Evolutionary conservation across 2,113 vertebrate genomes (phyloP).

Genomic region (Epinephelus cyanopodus): DNA sequence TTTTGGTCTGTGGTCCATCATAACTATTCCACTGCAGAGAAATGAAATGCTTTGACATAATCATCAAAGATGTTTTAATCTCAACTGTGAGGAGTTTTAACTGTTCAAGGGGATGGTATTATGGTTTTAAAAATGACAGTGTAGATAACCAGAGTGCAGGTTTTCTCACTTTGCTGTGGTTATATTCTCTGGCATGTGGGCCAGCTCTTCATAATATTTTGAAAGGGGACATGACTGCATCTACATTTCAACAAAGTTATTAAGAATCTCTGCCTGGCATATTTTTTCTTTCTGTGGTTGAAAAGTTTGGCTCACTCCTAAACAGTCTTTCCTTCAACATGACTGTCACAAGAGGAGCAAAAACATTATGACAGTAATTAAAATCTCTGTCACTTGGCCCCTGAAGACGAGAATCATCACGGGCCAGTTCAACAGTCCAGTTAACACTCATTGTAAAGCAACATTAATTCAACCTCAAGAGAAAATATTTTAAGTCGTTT

Average conservation of each 20-base stretch:
- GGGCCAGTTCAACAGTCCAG: conserved; percentile 68
- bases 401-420: conserved; percentile 59
- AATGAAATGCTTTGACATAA: conserved; percentile 27
- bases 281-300: not conserved
- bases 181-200: conserved; percentile 22
- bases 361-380: conserved; percentile 60
- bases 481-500: conserved; percentile 69
- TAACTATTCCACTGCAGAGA: conserved; percentile 19
- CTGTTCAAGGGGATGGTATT: not conserved
- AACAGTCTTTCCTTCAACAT: conserved; percentile 3
- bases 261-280: not conserved
- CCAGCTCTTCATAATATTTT: not conserved
- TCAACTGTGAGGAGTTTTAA: conserved; percentile 37
- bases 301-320: conserved; percentile 8
- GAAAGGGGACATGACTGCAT: too few relatives aligned
- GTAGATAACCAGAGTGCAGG: conserved; percentile 11
- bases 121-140: conserved; percentile 7
- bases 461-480: conserved; percentile 72
- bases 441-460: conserved; percentile 71
- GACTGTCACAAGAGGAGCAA: conserved; percentile 32
- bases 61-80: conserved; percentile 50
- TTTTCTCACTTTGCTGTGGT: conserved; percentile 1
- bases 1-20: conserved; percentile 9
- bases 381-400: conserved; percentile 59
- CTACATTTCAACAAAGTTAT: conserved; percentile 3